Conservation (phyloP, 2,113 vertebrate genomes). For the Amblyornis subalaris region DNA sequence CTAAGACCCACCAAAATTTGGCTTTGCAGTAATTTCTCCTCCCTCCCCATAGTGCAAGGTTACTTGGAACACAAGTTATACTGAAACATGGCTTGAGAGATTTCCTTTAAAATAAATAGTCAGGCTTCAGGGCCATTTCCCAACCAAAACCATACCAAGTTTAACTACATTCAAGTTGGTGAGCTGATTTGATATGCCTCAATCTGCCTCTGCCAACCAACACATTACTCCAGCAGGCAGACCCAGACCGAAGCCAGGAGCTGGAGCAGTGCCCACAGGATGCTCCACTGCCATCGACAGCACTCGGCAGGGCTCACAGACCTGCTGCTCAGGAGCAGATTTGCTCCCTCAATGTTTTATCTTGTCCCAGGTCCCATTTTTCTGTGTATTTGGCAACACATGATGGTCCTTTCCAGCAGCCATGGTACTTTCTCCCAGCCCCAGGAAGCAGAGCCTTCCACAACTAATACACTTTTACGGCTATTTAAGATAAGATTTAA, state of each 20-base stretch:
- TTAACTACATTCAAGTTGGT: neutral
- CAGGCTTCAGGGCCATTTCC: neutral
- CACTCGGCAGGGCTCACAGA: neutral
- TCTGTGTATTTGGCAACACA: neutral
- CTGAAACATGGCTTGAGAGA: neutral
- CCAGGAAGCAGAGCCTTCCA: neutral
- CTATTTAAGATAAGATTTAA: neutral
- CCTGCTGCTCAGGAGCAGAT: neutral
- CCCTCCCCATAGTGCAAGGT: rapidly evolving
- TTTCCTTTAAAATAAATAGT: neutral
- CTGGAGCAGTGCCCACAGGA: neutral
- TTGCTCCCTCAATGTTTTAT: neutral
- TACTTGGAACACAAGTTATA: neutral
- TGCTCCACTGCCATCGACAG: neutral
- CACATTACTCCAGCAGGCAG: neutral
- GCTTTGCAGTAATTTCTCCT: neutral
- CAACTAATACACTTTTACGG: neutral
- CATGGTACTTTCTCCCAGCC: neutral
- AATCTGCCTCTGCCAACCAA: neutral
- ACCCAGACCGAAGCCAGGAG: neutral
- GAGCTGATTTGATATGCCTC: neutral
- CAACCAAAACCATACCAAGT: rapidly evolving
- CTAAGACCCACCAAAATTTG: neutral
- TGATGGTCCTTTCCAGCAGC: neutral
- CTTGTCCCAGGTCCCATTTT: neutral